Evolutionary conservation across 2,888 invertebrate genomes (phyloP), one percentile per base, ranked within the genome.

Genomic region (Cantharis flavilabris): DNA sequence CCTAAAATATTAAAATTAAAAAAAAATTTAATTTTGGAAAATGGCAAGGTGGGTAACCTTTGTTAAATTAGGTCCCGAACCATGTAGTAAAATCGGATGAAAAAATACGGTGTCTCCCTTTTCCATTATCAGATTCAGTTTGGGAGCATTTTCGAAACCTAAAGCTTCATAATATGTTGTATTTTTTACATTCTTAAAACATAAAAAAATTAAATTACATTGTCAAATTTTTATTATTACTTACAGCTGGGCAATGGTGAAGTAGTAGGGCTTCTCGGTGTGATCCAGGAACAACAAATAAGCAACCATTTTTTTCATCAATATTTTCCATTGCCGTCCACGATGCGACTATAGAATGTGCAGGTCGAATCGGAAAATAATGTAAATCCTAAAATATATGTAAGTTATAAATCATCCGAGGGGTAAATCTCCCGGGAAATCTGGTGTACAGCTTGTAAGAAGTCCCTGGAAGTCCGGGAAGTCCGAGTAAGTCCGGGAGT

Each of bases 291-390:
- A 95, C 84, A 0, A 95, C 95, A 82, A 92, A 94, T 11, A 97
- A 91, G 83, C 96, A 96, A 1, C 97, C 97, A 86, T 97, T 97
- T 62, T 92, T 90, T 14, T 89, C 86, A 75, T 91, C 91, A n/a
- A 96, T 93, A 74, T 89, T 90, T 87, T 97, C 96, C 89, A 97
- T 92, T 0, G 97, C 97, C 0, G 97, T 97, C 97, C 97, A 97
- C 0, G 94, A 89, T n/a, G 95, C 96, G 0, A 95, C 92, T 75
- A 97, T 94, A 80, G 90, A 89, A 80, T 96, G 91, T 0, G 94
- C 94, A 0, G 97, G 97, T 23, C 96, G 92, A 87, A 96, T 94
- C 9, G 97, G 96, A 86, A 97, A 97, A 88, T 97, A 97, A 86
- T 94, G 94, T 28, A 97, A 87, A 86, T 97, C 97, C 92, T 96